Base-by-base conservation (phyloP, 2,113 vertebrate genomes). In the Craseonycteris thonglongyai region DNA sequence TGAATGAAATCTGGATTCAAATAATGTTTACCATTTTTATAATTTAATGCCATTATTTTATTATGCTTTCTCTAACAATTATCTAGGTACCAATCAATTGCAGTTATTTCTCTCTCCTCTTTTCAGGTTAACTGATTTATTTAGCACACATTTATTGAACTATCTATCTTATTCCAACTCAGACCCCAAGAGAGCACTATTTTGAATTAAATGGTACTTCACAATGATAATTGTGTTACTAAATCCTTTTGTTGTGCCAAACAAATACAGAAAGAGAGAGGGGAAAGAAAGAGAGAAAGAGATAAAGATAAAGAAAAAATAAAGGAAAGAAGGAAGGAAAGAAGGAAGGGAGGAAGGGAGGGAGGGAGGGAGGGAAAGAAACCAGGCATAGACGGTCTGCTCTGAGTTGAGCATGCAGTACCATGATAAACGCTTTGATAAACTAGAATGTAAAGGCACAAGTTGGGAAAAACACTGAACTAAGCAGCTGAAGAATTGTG, bases 251-350 rank as follows among this genome's bases (percentile, higher is more conserved):
- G 1, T 10, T 38, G 1, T 40, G 81, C 18, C n/a, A 38, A 47
- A 71, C 22, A 51, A 15, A 7, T 65, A 68, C 3, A 68, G 21
- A 71, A 40, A 56, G 10, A 0, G 19, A 22, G 38, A 19, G 33
- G 1, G 1, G 5, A 4, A 3, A 59, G 45, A 16, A 16, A 6
- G 2, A 35, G 18, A 49, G 45, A 0, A 21, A 69, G 12, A 40
- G 22, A 38, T 35, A 66, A 38, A 21, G 22, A 2, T 28, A 7
- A n/a, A 10, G 26, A 22, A 72, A 40, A 51, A 11, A 1, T 3
- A 18, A 38, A 21, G n/a, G 1, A 1, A 5, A 12, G 5, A 3
- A 3, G 51, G 45, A 16, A 16, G 3, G 4, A 28, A 18, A 49
- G 45, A 4, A 16, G 40, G 12, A 10, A 40, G 13, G 22, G 66